These are phyloP conservation scores for Pterophyllum scalare DNA, from an alignment of 2,113 vertebrate genomes.

Conservation along the genomic window DNA sequence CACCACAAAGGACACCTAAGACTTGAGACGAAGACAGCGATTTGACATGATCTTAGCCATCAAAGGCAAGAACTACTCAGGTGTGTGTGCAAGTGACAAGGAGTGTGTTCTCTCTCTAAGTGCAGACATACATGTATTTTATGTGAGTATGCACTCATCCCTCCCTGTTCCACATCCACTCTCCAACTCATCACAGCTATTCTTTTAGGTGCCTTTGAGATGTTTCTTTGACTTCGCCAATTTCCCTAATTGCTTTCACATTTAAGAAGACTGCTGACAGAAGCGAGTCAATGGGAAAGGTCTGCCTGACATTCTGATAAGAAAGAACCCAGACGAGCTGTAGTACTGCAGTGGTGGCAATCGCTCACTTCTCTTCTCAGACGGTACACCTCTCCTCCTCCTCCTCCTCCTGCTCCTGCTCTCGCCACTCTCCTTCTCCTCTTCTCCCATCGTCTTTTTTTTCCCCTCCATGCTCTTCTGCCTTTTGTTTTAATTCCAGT, in stretches of 20 bases:
- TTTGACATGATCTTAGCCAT: slow-evolving; percentile 21
- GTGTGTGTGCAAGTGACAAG: slow-evolving; percentile 7
- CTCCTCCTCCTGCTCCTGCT: slow-evolving; percentile 15
- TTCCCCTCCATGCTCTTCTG: slow-evolving; percentile 39
- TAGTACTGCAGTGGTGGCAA: slow-evolving; percentile 45
- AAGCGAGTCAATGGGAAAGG: slow-evolving; percentile 62
- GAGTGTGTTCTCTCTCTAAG: background rate
- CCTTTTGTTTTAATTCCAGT: slow-evolving; percentile 77
- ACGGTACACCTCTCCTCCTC: slow-evolving; percentile 38
- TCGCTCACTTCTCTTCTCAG: slow-evolving; percentile 35
- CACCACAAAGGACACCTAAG: background rate
- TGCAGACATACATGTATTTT: background rate
- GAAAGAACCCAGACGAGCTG: slow-evolving; percentile 58
- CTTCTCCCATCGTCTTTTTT: background rate
- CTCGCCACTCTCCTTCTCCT: background rate
- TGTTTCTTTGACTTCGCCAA: slow-evolving; percentile 67
- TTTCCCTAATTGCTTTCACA: slow-evolving; percentile 78
- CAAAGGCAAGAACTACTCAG: slow-evolving; percentile 18
- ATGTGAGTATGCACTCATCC: background rate
- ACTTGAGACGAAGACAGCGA: background rate
- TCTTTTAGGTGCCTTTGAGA: slow-evolving; percentile 59
- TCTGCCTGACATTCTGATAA: slow-evolving; percentile 74
- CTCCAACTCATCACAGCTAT: slow-evolving; percentile 39
- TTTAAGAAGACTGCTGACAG: slow-evolving; percentile 73
- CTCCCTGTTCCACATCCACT: slow-evolving; percentile 27